Conservation (phyloP, 2,113 vertebrate species). For the Silurus glanis region DNA sequence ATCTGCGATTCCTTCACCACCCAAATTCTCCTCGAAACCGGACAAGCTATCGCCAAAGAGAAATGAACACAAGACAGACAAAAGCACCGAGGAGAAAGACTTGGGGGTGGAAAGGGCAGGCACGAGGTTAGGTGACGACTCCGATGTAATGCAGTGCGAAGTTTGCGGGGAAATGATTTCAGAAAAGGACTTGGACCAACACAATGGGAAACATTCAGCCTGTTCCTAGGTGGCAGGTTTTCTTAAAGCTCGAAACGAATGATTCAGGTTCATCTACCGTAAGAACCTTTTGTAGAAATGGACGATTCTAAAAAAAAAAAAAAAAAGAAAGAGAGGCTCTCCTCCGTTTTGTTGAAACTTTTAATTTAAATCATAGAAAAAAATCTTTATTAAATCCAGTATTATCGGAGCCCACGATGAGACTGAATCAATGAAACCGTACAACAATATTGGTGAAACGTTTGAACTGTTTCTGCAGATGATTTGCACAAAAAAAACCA, state of each 20-base stretch:
- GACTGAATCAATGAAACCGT: no score
- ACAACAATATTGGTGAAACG: not conserved
- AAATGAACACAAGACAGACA: not conserved
- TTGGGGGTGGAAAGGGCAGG: constrained; percentile 11
- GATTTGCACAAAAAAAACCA: constrained; percentile 7
- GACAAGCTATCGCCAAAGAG: not conserved
- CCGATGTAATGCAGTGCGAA: constrained; percentile 47
- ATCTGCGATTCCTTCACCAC: not conserved
- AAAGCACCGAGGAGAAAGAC: not conserved
- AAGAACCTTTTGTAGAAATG: not conserved
- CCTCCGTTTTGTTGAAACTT: not conserved
- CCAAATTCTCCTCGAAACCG: not conserved
- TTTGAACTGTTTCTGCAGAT: not conserved
- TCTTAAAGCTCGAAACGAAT: not conserved
- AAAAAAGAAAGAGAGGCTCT: not conserved
- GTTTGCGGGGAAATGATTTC: constrained; percentile 52
- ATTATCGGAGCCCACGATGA: not conserved
- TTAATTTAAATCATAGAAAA: not conserved
- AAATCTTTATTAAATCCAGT: not conserved
- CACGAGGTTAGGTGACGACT: constrained; percentile 34
- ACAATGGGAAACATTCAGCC: constrained; percentile 41
- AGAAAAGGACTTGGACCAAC: constrained; percentile 47
- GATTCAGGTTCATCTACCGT: not conserved
- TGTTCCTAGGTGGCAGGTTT: not conserved
- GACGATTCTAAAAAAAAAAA: not conserved